Conservation (phyloP, 2,113 vertebrate genomes). For the Thunnus thynnus region DNA sequence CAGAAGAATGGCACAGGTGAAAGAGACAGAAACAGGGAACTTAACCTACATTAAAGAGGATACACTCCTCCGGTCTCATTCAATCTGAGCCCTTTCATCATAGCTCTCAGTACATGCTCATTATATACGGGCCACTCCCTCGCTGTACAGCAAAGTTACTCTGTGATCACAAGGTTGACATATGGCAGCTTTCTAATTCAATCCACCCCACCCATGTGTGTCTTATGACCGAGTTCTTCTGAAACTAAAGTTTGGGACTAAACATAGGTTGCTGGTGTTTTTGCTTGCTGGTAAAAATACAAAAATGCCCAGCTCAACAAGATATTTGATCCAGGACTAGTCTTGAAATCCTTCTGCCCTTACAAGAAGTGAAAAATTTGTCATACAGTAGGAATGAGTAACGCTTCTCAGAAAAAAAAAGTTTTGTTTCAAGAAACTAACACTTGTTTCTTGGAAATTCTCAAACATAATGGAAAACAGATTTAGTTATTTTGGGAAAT, state of each 20-base stretch:
- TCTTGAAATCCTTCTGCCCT: conserved; percentile 14
- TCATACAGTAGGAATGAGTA: background rate
- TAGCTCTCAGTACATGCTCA: conserved; percentile 62
- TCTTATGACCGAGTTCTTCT: conserved; percentile 19
- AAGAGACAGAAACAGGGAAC: conserved; percentile 25
- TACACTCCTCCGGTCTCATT: conserved; percentile 18
- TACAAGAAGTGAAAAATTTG: conserved; percentile 1
- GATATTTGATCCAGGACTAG: background rate
- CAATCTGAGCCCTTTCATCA: conserved; percentile 41
- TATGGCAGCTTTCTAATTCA: conserved; percentile 70
- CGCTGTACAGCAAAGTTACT: conserved; percentile 36
- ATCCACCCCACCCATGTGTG: conserved; percentile 46
- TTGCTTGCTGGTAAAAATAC: conserved; percentile 6
- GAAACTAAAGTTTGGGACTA: conserved; percentile 16
- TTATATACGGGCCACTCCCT: conserved; percentile 69
- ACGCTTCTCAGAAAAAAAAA: background rate
- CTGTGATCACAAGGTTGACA: conserved; percentile 71
- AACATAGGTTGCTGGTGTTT: conserved; percentile 24
- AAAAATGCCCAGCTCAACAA: conserved; percentile 19
- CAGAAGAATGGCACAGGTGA: conserved; percentile 8
- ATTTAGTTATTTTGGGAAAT: background rate
- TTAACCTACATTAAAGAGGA: conserved; percentile 41
- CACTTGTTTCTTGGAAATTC: background rate
- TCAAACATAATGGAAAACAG: background rate
- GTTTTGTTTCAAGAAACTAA: background rate